Conservation (phyloP, 2,113 vertebrate genomes). For the Macheiramphus alcinus region DNA sequence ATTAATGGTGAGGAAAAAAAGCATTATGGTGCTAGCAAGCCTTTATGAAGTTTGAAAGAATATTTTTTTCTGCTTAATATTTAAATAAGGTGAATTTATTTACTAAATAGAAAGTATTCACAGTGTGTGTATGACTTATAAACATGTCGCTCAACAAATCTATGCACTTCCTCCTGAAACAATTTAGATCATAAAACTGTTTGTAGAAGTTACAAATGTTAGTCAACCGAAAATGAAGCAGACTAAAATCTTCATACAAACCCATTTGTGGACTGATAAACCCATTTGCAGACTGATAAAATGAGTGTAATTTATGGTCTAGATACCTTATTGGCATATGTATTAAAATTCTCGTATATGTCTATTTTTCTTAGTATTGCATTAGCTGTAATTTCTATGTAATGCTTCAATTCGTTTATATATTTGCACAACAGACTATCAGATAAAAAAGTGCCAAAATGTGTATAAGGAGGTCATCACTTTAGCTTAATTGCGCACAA, state of each 20-base stretch:
- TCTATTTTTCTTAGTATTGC: conserved; percentile 67
- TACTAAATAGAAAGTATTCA: conserved; percentile 8
- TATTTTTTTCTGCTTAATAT: background rate
- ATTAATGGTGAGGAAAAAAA: background rate
- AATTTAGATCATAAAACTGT: conserved; percentile 43
- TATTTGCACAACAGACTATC: conserved; percentile 69
- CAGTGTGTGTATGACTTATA: background rate
- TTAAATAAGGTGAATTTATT: conserved; percentile 13
- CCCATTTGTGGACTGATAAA: conserved; percentile 64
- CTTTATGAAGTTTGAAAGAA: background rate
- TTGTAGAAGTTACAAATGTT: conserved; percentile 48
- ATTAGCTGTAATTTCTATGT: conserved; percentile 73
- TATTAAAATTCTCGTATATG: conserved; percentile 65
- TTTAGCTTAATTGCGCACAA: conserved; percentile 74
- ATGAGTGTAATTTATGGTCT: conserved; percentile 50
- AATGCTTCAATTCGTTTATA: conserved; percentile 73
- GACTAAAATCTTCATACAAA: conserved; percentile 49
- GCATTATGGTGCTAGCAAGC: background rate
- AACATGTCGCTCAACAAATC: conserved; percentile 12
- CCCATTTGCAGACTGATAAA: conserved; percentile 69
- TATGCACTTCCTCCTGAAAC: conserved; percentile 26
- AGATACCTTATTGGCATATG: conserved; percentile 55
- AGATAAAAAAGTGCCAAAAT: conserved; percentile 73
- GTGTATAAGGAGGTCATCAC: conserved; percentile 66
- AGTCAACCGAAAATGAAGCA: conserved; percentile 39